A percentile compares a stretch with the other conserved stretches of the same genome.
These are phyloP conservation scores for Uropetala carovei DNA, from an alignment of 2,888 invertebrate species.

Conservation along the genomic window DNA sequence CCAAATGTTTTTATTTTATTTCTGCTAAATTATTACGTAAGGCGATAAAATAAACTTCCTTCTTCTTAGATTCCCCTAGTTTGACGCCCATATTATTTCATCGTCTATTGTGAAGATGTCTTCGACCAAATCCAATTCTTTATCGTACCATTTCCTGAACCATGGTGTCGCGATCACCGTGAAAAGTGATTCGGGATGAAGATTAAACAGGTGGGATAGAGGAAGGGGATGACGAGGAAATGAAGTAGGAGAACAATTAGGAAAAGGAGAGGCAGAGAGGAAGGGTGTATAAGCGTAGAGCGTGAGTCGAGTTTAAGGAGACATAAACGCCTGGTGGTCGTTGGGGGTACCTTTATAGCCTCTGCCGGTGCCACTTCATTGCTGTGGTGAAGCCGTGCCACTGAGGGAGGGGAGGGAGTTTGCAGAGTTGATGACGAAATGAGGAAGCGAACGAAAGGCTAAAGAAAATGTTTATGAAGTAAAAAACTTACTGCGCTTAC, in stretches of 20 bases:
- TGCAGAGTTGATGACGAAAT: background rate
- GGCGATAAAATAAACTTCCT: too few species aligned
- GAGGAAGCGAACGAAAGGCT: background rate
- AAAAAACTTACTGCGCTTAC: background rate
- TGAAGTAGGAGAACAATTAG: background rate
- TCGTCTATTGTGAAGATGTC: too few species aligned
- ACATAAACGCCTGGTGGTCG: conserved; percentile 43
- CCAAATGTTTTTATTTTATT: too few species aligned
- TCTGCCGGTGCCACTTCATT: conserved; percentile 37
- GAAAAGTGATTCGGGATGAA: background rate
- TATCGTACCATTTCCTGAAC: too few species aligned
- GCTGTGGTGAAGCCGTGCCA: conserved; percentile 20
- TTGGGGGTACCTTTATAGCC: conserved; percentile 45
- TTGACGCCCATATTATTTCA: too few species aligned
- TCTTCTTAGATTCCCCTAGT: too few species aligned
- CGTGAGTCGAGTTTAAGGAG: conserved; percentile 38
- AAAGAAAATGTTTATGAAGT: background rate
- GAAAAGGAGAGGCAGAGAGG: background rate
- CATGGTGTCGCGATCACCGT: background rate
- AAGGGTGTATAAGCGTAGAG: background rate
- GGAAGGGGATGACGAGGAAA: background rate
- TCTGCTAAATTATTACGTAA: too few species aligned
- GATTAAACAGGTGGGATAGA: background rate
- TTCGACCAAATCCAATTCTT: too few species aligned
- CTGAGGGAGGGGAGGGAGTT: background rate